Evolutionary conservation across 2,797 vertebrate genomes (phyloP), one percentile per base, ranked within the genome.

Genomic region (Lepilemur ruficaudatus): DNA sequence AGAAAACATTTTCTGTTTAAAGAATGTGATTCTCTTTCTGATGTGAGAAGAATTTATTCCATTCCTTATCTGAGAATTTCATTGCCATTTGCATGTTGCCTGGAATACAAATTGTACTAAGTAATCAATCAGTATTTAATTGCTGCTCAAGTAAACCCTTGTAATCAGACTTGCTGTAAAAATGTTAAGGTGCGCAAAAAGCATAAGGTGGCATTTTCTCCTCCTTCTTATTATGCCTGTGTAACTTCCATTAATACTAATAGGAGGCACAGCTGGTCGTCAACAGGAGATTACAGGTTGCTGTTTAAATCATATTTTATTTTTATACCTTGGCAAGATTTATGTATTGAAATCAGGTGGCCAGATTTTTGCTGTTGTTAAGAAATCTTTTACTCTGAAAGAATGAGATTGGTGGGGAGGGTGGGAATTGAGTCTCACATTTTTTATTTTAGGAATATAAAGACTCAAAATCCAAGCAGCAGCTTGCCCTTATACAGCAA

Each of bases 101-200:
- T 93, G 9, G 96, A 98, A 98, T 95, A 95, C 94, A 96, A 90
- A 94, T 95, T 89, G 87, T 95, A 94, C 95, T 97, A 94, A 93
- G 95, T 98, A 97, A 97, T 98, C 97, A 98, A 98, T 98, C 97
- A 96, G 95, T 94, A 89, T 98, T 98, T 98, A 97, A 97, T 98
- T 97, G 94, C 94, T 0, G 91, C 94, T 98, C 97, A 97, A 95
- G 96, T 90, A 97, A 98, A 97, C 97, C 97, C 95, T 98, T 92
- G 95, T 98, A 98, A 98, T 96, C 95, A 97, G 95, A 94, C 94
- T 96, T 73, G 95, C 96, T 96, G 91, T 96, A 97, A 98, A 96
- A 98, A 97, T 94, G 79, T 97, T 96, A 98, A 98, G 97, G 96
- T 97, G 96, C 84, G 82, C 86, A 93, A 94, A 97, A 98, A 95